Evolutionary conservation across 2,888 invertebrate species (phyloP).

Genomic region (Himalopsyche anomala): DNA sequence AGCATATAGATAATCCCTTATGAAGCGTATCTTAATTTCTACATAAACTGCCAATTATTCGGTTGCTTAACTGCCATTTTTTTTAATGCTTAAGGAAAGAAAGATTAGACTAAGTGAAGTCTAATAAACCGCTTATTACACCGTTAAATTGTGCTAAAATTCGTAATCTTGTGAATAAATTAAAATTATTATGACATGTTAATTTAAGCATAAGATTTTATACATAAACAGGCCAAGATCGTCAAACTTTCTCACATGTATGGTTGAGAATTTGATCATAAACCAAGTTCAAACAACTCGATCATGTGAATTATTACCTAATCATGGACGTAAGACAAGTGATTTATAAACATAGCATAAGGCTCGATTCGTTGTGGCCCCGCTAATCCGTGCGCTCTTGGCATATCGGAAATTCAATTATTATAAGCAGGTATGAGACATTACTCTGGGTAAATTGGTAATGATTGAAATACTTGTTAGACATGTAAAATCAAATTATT

Average conservation of each 20-base stretch:
- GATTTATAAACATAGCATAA: slow-evolving; percentile 48
- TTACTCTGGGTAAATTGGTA: slow-evolving; percentile 7
- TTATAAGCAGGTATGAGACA: slow-evolving; percentile 38
- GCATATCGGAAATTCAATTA: slow-evolving; percentile 56
- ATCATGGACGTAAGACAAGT: slow-evolving; percentile 47
- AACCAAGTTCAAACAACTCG: slow-evolving; percentile 42
- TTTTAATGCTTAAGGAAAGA: too few relatives aligned
- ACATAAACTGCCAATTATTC: too few relatives aligned
- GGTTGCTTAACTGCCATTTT: too few relatives aligned
- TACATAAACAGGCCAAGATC: not conserved
- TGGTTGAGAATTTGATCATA: not conserved
- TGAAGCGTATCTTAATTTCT: too few relatives aligned
- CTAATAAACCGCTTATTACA: too few relatives aligned
- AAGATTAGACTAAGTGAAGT: too few relatives aligned
- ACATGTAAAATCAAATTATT: too few relatives aligned
- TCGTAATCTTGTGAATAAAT: too few relatives aligned
- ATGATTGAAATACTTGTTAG: slow-evolving; percentile 19
- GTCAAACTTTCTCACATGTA: slow-evolving; percentile 7
- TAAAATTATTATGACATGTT: too few relatives aligned
- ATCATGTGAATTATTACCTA: slow-evolving; percentile 42
- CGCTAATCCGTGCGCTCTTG: slow-evolving; percentile 41
- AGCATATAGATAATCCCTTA: too few relatives aligned
- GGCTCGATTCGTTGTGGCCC: slow-evolving; percentile 47
- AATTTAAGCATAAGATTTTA: too few relatives aligned
- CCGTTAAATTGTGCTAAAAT: too few relatives aligned